Percentiles rank a stretch among this genome's conserved stretches.
These are phyloP conservation scores for Leptobrachium ailaonicum DNA, from an alignment of 2,113 vertebrate species.

Conservation along the genomic window DNA sequence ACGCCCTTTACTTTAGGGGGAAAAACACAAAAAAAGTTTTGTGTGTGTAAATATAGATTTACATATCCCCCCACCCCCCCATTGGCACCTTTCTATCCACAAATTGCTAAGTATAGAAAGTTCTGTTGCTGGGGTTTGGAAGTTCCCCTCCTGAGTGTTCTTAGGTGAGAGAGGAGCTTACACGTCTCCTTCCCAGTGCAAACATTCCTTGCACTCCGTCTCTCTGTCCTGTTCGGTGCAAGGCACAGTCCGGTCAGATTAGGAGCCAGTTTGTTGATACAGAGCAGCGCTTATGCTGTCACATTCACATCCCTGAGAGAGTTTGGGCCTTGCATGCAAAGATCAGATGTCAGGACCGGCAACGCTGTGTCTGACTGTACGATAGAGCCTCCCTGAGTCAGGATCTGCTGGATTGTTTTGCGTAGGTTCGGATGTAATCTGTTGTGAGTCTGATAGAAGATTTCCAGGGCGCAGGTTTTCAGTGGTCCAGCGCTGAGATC, in stretches of 20 bases:
- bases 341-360: conserved; percentile 68
- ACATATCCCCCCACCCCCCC: background rate
- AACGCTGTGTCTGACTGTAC: conserved; percentile 58
- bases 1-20: background rate
- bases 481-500: conserved; percentile 90
- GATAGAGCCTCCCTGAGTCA: conserved; percentile 77
- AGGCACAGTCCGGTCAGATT: conserved; percentile 57
- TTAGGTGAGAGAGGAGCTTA: conserved; percentile 5
- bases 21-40: background rate
- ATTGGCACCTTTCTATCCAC: conserved; percentile 28
- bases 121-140: conserved; percentile 7
- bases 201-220: background rate
- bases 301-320: conserved; percentile 91
- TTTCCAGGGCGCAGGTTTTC: conserved; percentile 89
- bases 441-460: conserved; percentile 90
- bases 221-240: conserved; percentile 5
- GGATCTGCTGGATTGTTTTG: conserved; percentile 89
- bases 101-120: background rate
- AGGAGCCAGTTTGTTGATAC: background rate
- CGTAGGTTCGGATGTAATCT: conserved; percentile 91
- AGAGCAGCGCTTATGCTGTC: conserved; percentile 72
- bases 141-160: conserved; percentile 28
- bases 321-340: conserved; percentile 68
- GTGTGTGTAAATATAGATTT: background rate
- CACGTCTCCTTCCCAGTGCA: conserved; percentile 26